Conservation (phyloP, 1,140 invertebrate genomes). For the Hylaeus anthracinus region DNA sequence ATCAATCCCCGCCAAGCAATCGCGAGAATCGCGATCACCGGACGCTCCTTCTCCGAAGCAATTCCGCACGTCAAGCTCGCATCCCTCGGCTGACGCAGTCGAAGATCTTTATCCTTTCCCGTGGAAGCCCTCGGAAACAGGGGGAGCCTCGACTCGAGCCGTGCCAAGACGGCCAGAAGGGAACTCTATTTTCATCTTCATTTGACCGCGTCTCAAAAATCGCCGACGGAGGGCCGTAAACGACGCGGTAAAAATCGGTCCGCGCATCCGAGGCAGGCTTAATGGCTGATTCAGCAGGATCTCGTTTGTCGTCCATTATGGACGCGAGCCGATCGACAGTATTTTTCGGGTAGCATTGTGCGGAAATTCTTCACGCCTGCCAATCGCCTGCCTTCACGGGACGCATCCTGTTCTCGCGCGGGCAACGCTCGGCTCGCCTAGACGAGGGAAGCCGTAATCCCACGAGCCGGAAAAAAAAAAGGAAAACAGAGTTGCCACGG, state of each 20-base stretch:
- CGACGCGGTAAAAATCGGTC: conserved; percentile 41
- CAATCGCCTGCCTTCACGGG: conserved; percentile 61
- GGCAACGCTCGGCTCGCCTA: neutral
- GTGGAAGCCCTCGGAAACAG: neutral
- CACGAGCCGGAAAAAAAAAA: conserved; percentile 3
- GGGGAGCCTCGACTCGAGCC: too few relatives aligned
- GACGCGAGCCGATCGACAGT: conserved; percentile 71
- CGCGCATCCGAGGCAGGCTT: conserved; percentile 29
- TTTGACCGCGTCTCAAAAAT: conserved; percentile 48
- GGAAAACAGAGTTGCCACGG: conserved; percentile 62
- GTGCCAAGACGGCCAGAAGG: neutral
- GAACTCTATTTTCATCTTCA: conserved; percentile 38
- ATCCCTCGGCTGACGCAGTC: neutral
- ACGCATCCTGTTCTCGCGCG: too few relatives aligned
- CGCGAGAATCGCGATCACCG: neutral
- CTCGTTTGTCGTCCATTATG: conserved; percentile 67
- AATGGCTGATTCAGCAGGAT: conserved; percentile 64
- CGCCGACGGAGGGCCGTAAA: conserved; percentile 18
- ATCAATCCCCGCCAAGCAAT: neutral
- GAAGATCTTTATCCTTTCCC: conserved; percentile 31
- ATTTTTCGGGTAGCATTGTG: conserved; percentile 73
- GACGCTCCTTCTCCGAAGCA: neutral
- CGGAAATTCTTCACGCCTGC: conserved; percentile 75
- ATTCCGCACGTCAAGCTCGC: conserved; percentile 6
- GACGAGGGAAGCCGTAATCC: neutral